These are phyloP conservation scores for Pseudolaguvia tuberculata DNA, from an alignment of 2,113 vertebrate genomes.

Conservation along the genomic window DNA sequence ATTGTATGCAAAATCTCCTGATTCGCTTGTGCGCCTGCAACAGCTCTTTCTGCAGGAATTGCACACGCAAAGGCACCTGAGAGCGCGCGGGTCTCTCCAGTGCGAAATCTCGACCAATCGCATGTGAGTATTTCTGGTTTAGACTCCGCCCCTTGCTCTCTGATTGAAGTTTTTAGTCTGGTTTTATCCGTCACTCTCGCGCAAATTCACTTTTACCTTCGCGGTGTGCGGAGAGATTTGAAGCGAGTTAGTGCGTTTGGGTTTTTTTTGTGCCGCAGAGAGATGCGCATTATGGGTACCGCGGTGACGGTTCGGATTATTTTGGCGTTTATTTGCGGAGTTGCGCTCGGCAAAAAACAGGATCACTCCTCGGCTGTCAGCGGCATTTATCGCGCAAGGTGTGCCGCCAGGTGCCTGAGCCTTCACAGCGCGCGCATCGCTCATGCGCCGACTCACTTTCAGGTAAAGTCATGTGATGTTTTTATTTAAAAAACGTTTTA, in stretches of 20 bases:
- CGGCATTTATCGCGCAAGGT: conserved; percentile 73
- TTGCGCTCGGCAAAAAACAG: conserved; percentile 59
- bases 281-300: conserved; percentile 53
- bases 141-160: conserved; percentile 60
- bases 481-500: neutral
- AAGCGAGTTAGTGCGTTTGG: conserved; percentile 1
- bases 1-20: neutral
- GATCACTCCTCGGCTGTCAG: conserved; percentile 66
- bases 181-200: conserved; percentile 33
- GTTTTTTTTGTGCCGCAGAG: conserved; percentile 46
- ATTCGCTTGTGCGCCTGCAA: neutral
- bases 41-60: neutral
- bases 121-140: neutral
- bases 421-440: conserved; percentile 80
- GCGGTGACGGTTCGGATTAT: conserved; percentile 68
- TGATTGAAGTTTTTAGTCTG: conserved; percentile 54
- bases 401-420: conserved; percentile 82
- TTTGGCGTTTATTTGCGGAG: conserved; percentile 59
- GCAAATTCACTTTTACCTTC: conserved; percentile 36
- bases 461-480: conserved; percentile 42
- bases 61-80: conserved; percentile 42
- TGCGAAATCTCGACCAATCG: conserved; percentile 50
- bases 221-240: neutral
- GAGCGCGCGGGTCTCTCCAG: conserved; percentile 35
- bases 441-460: conserved; percentile 75